Percentiles rank a stretch among this genome's conserved stretches.
phyloP scores from a whole-genome alignment of 2,888 invertebrate species.

The Fragum sueziense region DNA sequence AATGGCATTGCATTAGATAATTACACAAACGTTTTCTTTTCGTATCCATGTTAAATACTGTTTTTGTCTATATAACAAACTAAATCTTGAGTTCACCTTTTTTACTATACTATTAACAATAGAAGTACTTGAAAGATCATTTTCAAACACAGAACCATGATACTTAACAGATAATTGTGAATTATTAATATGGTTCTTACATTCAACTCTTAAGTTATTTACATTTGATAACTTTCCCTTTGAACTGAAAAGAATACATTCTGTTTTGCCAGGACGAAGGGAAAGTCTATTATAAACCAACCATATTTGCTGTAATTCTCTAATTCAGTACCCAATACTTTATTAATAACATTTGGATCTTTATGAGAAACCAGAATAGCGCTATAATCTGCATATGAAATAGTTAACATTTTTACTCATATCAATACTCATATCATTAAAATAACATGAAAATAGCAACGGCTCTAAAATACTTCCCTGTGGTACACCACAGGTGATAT shows the following conservation, averaged over 20 bases:
- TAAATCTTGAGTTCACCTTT: background rate
- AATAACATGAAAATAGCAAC: slow-evolving; percentile 25
- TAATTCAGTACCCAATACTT: background rate
- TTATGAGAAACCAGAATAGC: slow-evolving; percentile 15
- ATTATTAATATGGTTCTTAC: background rate
- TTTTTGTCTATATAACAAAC: background rate
- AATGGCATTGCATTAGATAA: too few species aligned
- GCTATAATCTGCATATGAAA: slow-evolving; percentile 29
- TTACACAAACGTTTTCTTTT: too few species aligned
- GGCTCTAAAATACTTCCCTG: slow-evolving; percentile 27
- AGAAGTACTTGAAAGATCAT: slow-evolving; percentile 6
- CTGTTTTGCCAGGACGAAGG: too few species aligned
- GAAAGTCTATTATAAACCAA: too few species aligned
- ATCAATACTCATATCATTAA: slow-evolving; percentile 30
- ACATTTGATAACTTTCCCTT: background rate
- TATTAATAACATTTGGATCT: slow-evolving; percentile 20
- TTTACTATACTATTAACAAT: slow-evolving; percentile 9
- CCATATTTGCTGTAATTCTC: background rate
- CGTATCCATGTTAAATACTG: slow-evolving; percentile 9
- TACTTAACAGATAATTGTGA: slow-evolving; percentile 5
- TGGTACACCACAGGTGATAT: slow-evolving; percentile 29
- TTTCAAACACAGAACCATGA: background rate
- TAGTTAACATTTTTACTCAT: slow-evolving; percentile 16
- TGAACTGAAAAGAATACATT: slow-evolving; percentile 23
- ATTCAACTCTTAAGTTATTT: background rate